phyloP scores from a whole-genome alignment of 1,140 invertebrate species.

The Brachionus manjavacas region DNA sequence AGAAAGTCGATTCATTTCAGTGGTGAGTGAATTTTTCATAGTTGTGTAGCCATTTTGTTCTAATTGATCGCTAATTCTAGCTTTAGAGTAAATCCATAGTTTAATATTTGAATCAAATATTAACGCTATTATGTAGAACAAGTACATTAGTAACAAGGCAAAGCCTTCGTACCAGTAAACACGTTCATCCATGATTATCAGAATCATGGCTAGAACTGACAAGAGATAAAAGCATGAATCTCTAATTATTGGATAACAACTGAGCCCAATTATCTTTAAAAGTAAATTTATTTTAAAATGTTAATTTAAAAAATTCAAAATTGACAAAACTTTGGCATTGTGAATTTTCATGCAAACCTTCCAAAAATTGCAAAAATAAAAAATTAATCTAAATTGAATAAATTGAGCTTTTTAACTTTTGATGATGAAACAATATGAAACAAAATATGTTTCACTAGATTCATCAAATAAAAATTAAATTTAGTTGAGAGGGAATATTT shows the following conservation, averaged over 20 bases:
- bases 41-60: not conserved
- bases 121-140: constrained; percentile 54
- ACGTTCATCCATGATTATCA: constrained; percentile 2
- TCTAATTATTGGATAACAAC: constrained; percentile 23
- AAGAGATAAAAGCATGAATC: constrained; percentile 30
- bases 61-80: not conserved
- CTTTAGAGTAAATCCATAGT: constrained; percentile 46
- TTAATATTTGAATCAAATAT: constrained; percentile 51
- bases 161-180: constrained; percentile 51
- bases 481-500: no score
- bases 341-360: no score
- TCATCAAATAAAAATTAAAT: no score
- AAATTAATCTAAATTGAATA: no score
- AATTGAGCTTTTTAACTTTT: no score
- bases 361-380: no score
- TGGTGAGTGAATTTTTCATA: not conserved
- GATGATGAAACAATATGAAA: no score
- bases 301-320: no score
- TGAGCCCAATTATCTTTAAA: constrained; percentile 57
- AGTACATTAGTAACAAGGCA: constrained; percentile 51
- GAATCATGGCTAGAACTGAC: constrained; percentile 9
- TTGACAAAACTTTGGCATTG: no score
- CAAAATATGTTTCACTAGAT: no score
- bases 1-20: not conserved
- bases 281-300: not conserved